phyloP scores from a whole-genome alignment of 2,797 vertebrate genomes.

The Halcyon badia region DNA sequence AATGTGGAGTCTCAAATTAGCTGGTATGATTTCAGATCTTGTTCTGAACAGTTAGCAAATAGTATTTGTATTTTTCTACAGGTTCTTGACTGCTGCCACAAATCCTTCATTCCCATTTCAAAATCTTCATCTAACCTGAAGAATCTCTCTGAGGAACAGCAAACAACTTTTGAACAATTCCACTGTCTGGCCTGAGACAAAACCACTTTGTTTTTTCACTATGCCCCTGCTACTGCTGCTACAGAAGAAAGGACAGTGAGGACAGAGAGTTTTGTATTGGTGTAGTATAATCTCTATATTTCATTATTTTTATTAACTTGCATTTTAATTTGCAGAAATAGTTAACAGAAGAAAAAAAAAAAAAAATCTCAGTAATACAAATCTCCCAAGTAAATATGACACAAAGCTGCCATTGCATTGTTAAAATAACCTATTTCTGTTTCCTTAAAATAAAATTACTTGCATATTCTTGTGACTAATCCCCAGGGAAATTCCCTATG shows the following conservation, averaged over 20 bases:
- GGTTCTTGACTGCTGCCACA: not conserved
- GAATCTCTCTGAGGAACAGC: not conserved
- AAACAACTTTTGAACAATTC: not conserved
- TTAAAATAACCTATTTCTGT: not conserved
- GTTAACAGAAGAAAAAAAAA: not conserved
- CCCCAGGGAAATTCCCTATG: not conserved
- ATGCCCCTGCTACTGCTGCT: not conserved
- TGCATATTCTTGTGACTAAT: not conserved
- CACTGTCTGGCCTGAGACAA: not conserved
- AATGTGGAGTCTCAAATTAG: not conserved
- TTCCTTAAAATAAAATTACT: conserved; percentile 7
- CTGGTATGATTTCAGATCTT: not conserved
- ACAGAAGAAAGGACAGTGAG: not conserved
- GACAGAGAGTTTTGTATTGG: not conserved
- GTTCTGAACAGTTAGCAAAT: not conserved
- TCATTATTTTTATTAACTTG: not conserved
- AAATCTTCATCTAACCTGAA: not conserved
- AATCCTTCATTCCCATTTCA: not conserved
- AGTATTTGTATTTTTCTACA: not conserved
- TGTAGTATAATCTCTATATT: not conserved
- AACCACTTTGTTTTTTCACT: not conserved
- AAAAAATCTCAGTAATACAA: not conserved
- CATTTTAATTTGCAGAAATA: not conserved
- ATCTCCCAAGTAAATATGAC: not conserved
- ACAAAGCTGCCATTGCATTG: not conserved